phyloP scores from a whole-genome alignment of 2,113 vertebrate genomes.

The Tursiops truncatus region DNA sequence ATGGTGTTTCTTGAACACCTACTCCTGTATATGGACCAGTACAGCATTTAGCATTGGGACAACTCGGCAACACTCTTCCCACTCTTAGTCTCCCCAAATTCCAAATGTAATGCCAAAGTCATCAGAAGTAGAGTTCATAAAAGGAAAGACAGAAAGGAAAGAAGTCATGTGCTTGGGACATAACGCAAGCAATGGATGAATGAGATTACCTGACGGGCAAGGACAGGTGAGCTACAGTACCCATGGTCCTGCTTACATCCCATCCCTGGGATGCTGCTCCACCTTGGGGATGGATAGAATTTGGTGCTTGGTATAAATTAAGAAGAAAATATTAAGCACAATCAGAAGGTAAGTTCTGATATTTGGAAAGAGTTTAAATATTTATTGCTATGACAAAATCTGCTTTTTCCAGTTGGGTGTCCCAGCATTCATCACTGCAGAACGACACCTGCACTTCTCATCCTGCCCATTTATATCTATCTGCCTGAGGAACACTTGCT shows the following conservation, averaged over 20 bases:
- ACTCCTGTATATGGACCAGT: accelerated
- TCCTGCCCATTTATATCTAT: neutral
- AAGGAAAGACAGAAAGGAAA: neutral
- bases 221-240: accelerated
- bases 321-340: neutral
- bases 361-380: neutral
- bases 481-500: accelerated
- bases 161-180: accelerated
- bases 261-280: accelerated
- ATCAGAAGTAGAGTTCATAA: neutral
- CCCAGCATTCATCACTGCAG: accelerated
- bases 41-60: accelerated
- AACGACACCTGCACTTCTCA: accelerated
- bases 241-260: accelerated
- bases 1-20: accelerated
- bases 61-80: accelerated
- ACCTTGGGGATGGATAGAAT: accelerated
- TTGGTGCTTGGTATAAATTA: accelerated
- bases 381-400: neutral
- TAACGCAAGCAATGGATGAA: accelerated
- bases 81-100: accelerated
- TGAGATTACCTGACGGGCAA: accelerated
- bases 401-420: accelerated
- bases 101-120: accelerated
- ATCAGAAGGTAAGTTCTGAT: neutral